Conservation (phyloP, 1,140 invertebrate genomes). For the Caerostris extrusa region DNA sequence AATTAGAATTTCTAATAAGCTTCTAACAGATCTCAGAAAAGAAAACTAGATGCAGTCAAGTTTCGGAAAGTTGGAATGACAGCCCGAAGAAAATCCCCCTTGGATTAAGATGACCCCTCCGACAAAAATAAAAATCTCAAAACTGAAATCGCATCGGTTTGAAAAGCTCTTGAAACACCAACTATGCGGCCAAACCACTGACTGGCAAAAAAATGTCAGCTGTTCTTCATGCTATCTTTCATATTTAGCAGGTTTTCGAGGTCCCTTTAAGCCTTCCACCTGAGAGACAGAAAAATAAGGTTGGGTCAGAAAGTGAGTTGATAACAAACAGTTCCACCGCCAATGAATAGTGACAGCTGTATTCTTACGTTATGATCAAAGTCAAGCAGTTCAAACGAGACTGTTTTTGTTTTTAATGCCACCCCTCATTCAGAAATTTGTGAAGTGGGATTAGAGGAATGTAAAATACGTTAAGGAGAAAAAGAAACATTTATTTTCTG, state of each 20-base stretch:
- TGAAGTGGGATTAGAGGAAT: slow-evolving; percentile 24
- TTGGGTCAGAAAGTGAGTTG: slow-evolving; percentile 21
- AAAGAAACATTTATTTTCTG: background rate
- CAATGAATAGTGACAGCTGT: slow-evolving; percentile 57
- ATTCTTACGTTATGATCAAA: slow-evolving; percentile 32
- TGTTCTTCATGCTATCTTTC: slow-evolving; percentile 27
- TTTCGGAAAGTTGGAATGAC: slow-evolving; percentile 14
- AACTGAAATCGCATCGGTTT: background rate
- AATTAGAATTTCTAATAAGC: slow-evolving; percentile 50
- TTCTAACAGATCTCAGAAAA: slow-evolving; percentile 18
- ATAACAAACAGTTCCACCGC: slow-evolving; percentile 55
- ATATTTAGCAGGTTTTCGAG: slow-evolving; percentile 40
- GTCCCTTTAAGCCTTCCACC: slow-evolving; percentile 36
- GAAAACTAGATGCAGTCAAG: background rate
- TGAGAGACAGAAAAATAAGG: slow-evolving; percentile 63
- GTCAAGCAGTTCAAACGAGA: background rate
- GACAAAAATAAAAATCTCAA: slow-evolving; percentile 2
- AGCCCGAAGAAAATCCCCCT: background rate
- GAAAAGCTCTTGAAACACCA: background rate
- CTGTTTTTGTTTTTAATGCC: slow-evolving; percentile 23
- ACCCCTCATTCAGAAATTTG: slow-evolving; percentile 1
- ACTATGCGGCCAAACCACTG: slow-evolving; percentile 47
- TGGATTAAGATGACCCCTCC: slow-evolving; percentile 50
- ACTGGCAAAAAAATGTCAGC: slow-evolving; percentile 25
- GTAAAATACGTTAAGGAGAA: background rate